Evolutionary conservation across 2,888 invertebrate genomes (phyloP), one percentile per base, ranked within the genome.

Genomic region (Diogma glabrata): DNA sequence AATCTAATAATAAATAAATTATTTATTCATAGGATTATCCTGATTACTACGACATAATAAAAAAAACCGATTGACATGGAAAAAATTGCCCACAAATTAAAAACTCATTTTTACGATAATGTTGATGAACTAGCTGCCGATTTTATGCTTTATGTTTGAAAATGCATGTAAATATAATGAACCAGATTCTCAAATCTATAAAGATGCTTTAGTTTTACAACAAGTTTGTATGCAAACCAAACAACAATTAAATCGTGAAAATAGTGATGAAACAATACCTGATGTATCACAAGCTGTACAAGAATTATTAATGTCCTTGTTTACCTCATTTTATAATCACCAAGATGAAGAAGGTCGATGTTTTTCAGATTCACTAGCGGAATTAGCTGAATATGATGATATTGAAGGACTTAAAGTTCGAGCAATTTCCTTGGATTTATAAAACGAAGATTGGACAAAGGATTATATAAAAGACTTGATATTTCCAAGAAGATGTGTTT

Each of bases 161-260:
- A 96, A 96, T 66, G 95, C 96, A 1, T 95, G 93, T 74, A 93
- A 91, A 65, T 96, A 92, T 64, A 96, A 96, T 66, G 96, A 96
- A 64, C 95, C 96, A 0, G 95, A 95, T 64, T 95, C 95, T 0
- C 90, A 92, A 69, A 92, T 96, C 57, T 96, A 95, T 66, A 95
- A 95, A 72, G 96, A 97, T 69, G 94, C 96, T 0, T 73, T 97
- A 58, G 84, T 91, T 20, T 70, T 99, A 60, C 96, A 97, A 70
- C 77, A 92, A 56, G 78, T 96, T 48, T 89, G 93, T 52, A 73
- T 96, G 56, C 89, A 96, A 75, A 90, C 92, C 54, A 95, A 95
- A 63, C 78, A 90, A 59, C 82, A 90, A 66, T 70, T 28, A 10
- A 54, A 1, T 60, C 74, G 75, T 54, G 83, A 86, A 48, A 24